Percentiles rank a stretch among this genome's conserved stretches.
Conservation (phyloP, 1,140 invertebrate species). For the Uloborus diversus region DNA sequence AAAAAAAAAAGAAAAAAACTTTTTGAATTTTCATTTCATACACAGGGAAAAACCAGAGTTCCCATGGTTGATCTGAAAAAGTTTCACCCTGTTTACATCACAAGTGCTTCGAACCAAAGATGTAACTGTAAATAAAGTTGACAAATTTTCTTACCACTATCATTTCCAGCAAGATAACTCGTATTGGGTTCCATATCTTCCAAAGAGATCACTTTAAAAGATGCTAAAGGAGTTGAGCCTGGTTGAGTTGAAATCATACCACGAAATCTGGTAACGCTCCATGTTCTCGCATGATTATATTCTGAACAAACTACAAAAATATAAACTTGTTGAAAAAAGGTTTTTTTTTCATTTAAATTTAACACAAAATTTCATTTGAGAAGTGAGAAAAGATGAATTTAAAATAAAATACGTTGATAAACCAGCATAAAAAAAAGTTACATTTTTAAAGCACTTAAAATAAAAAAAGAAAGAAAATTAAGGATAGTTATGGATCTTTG, state of each 20-base stretch:
- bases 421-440: constrained; percentile 1
- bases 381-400: background rate
- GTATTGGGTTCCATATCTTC: constrained; percentile 83
- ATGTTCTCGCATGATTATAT: constrained; percentile 97
- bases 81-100: too few relatives aligned
- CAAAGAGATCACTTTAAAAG: constrained; percentile 93
- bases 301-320: constrained; percentile 84
- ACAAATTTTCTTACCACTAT: constrained; percentile 72
- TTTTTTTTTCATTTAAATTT: background rate
- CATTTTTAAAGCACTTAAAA: too few relatives aligned
- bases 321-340: background rate
- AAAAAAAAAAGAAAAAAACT: too few relatives aligned
- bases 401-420: background rate
- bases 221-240: constrained; percentile 93
- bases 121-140: background rate
- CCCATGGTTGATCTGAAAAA: too few relatives aligned
- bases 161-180: constrained; percentile 80
- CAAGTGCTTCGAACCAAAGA: background rate
- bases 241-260: constrained; percentile 97
- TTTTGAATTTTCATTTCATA: too few relatives aligned
- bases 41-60: too few relatives aligned
- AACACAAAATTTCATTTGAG: background rate
- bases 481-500: too few relatives aligned
- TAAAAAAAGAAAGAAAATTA: too few relatives aligned
- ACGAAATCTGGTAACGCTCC: constrained; percentile 94